A percentile compares a stretch with the other conserved stretches of the same genome.
These are phyloP conservation scores for Bombycilla garrulus DNA, from an alignment of 2,113 vertebrate genomes.

Conservation along the genomic window DNA sequence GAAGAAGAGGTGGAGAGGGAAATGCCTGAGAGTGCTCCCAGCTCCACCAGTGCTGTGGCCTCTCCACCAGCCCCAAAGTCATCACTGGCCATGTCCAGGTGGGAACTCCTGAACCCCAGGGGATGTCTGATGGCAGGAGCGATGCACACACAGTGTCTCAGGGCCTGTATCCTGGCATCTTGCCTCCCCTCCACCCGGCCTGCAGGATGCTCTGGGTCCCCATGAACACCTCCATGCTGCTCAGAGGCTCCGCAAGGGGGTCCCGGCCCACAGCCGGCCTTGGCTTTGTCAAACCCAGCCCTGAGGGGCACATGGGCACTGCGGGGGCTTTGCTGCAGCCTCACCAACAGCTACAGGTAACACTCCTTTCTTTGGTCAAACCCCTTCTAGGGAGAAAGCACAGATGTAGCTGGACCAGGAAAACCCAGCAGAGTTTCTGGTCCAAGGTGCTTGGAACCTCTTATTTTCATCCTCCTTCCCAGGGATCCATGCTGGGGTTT, in stretches of 20 bases:
- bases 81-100: neutral
- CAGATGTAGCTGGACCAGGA: neutral
- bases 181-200: neutral
- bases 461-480: neutral
- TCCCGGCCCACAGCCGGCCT: neutral
- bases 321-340: neutral
- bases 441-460: neutral
- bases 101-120: neutral
- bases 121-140: neutral
- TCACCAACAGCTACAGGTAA: neutral
- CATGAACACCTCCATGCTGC: fast-evolving
- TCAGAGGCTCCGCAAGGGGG: neutral
- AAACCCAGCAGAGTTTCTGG: neutral
- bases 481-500: neutral
- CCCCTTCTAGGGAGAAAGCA: neutral
- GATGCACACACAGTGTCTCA: neutral
- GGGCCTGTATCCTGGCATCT: neutral
- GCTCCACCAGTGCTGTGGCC: neutral
- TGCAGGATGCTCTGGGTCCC: neutral
- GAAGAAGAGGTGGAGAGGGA: neutral
- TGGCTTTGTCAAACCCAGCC: neutral
- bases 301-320: neutral
- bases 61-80: neutral
- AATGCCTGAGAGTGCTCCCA: neutral
- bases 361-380: neutral